Conservation (phyloP, 2,113 vertebrate species). For the Prochilodus magdalenae region DNA sequence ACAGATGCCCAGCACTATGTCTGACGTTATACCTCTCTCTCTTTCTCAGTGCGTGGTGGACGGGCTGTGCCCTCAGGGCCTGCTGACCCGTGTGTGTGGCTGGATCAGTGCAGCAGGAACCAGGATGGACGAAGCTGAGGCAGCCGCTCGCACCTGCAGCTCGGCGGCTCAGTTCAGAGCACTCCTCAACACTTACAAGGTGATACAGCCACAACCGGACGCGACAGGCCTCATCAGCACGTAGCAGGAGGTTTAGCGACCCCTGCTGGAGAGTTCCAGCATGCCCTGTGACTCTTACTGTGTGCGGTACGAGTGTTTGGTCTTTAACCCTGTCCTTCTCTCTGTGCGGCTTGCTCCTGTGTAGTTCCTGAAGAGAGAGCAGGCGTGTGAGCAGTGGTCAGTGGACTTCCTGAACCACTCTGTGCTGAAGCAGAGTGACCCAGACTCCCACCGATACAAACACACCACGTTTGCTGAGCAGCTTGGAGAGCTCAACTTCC, state of each 20-base stretch:
- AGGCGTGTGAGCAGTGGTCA: constrained; percentile 81
- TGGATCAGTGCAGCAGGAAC: constrained; percentile 78
- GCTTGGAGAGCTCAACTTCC: constrained; percentile 81
- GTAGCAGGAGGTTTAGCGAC: too few species aligned
- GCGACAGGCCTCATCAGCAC: too few species aligned
- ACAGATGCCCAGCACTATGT: too few species aligned
- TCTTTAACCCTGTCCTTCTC: background rate
- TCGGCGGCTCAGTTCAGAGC: constrained; percentile 63
- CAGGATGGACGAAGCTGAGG: constrained; percentile 53
- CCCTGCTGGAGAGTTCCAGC: too few species aligned
- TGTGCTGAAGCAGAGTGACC: constrained; percentile 76
- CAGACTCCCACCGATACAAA: constrained; percentile 79
- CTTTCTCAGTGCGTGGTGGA: constrained; percentile 84
- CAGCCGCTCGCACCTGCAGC: constrained; percentile 19
- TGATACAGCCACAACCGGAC: too few species aligned
- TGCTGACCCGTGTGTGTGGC: constrained; percentile 80
- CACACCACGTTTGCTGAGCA: constrained; percentile 84
- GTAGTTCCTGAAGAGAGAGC: constrained; percentile 81
- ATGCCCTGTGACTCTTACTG: too few species aligned
- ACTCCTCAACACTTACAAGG: constrained; percentile 67
- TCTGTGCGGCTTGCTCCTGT: background rate
- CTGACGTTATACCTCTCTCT: background rate
- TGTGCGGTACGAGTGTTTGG: too few species aligned
- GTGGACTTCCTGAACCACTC: constrained; percentile 88
- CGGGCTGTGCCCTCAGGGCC: constrained; percentile 80